Conservation (phyloP, 2,113 vertebrate genomes). For the Chamaea fasciata region DNA sequence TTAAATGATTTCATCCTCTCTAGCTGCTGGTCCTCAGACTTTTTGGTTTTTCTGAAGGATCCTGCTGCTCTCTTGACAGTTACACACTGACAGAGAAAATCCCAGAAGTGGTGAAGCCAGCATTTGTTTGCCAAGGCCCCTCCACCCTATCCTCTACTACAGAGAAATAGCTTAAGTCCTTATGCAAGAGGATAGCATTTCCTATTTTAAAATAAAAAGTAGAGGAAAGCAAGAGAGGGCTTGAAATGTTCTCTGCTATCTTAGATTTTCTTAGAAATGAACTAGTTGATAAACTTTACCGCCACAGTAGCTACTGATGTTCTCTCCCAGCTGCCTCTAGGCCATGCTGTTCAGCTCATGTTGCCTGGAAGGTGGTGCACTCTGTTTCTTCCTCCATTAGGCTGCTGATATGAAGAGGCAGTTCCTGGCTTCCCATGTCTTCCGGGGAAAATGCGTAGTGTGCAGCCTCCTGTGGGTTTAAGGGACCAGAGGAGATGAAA, state of each 20-base stretch:
- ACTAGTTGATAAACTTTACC: neutral
- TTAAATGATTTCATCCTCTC: neutral
- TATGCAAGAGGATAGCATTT: neutral
- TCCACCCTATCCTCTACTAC: neutral
- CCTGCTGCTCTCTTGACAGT: neutral
- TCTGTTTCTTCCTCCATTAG: neutral
- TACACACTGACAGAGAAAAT: neutral
- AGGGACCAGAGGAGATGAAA: neutral
- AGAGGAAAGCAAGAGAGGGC: neutral
- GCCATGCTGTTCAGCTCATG: neutral
- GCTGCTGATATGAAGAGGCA: neutral
- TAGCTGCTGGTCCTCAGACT: neutral
- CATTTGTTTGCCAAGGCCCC: neutral
- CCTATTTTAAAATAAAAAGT: neutral
- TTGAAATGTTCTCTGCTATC: neutral
- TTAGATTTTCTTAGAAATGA: neutral
- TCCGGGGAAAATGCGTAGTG: rapidly evolving
- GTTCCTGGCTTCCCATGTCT: neutral
- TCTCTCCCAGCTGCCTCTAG: neutral
- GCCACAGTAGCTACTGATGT: neutral
- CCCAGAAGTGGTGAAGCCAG: neutral
- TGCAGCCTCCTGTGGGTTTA: neutral
- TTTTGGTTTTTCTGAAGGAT: neutral
- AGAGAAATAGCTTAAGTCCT: neutral
- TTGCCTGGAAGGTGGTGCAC: neutral